Conservation (phyloP, 2,888 invertebrate species). For the Scaptomyza reducta region DNA sequence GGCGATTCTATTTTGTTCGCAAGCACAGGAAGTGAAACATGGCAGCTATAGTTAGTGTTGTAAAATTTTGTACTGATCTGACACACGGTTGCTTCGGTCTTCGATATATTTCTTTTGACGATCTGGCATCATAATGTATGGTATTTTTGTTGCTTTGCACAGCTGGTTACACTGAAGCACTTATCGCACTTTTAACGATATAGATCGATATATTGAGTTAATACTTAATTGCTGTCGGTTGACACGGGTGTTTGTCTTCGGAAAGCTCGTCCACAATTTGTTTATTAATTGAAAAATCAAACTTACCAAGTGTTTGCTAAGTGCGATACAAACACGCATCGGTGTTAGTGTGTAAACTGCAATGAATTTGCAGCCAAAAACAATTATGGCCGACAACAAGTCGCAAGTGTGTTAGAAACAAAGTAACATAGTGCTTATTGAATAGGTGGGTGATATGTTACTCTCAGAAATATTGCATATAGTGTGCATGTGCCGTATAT, state of each 20-base stretch:
- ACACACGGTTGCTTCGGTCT: conserved; percentile 38
- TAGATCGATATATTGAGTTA: conserved; percentile 24
- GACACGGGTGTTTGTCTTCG: conserved; percentile 12
- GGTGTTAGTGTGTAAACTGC: conserved; percentile 10
- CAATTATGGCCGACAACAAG: conserved; percentile 33
- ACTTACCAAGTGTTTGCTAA: conserved; percentile 5
- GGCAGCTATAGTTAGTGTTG: conserved; percentile 66
- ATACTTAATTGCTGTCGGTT: conserved; percentile 5
- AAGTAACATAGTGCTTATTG: conserved; percentile 28
- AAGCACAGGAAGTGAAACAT: conserved; percentile 78
- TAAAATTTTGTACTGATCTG: conserved; percentile 42
- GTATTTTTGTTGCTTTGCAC: conserved; percentile 1
- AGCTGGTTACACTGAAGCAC: conserved; percentile 2
- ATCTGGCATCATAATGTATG: conserved; percentile 1
- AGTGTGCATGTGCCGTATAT: background rate
- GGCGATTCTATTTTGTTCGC: conserved; percentile 81
- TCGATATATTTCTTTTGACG: conserved; percentile 15
- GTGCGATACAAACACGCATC: background rate
- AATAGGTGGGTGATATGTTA: conserved; percentile 22
- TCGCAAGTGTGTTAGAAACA: conserved; percentile 15
- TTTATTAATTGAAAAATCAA: conserved; percentile 13
- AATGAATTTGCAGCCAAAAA: background rate
- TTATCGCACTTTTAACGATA: conserved; percentile 32
- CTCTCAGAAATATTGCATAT: background rate
- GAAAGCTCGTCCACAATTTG: conserved; percentile 18